These are phyloP conservation scores for Ellobius talpinus DNA, from an alignment of 2,113 vertebrate genomes.

Conservation along the genomic window DNA sequence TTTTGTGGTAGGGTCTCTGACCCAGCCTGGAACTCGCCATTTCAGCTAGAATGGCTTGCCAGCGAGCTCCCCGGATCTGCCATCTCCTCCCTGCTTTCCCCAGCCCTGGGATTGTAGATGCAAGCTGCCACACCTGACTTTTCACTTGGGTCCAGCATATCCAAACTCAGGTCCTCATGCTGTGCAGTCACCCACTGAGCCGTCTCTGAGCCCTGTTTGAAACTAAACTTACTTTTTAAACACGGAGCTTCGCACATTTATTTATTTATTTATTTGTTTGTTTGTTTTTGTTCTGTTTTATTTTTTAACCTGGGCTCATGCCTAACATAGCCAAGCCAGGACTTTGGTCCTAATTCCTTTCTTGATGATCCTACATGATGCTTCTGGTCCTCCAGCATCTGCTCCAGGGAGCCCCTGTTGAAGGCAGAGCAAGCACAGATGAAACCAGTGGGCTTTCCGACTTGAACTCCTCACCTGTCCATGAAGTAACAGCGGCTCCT, in stretches of 20 bases:
- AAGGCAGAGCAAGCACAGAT: not conserved
- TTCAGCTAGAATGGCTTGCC: not conserved
- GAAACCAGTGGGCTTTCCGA: not conserved
- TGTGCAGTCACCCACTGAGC: not conserved
- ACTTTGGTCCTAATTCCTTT: not conserved
- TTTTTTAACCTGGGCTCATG: not conserved
- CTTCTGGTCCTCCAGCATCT: not conserved
- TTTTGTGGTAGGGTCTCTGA: not conserved
- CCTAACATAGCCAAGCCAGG: not conserved
- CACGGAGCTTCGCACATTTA: not conserved
- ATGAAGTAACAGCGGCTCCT: not conserved
- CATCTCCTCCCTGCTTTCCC: not conserved
- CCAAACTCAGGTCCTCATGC: not conserved
- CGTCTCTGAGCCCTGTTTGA: not conserved
- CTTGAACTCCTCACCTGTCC: not conserved
- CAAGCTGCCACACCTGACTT: not conserved
- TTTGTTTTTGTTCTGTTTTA: not conserved
- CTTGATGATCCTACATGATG: not conserved
- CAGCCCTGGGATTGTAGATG: not conserved
- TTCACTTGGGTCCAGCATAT: not conserved
- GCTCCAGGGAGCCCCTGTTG: not conserved
- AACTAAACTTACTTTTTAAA: not conserved
- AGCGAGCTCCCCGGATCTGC: not conserved
- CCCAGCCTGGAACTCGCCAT: not conserved
- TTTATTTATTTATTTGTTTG: no score